Conservation (phyloP, 2,113 vertebrate genomes). For the Seriola dumerili region DNA sequence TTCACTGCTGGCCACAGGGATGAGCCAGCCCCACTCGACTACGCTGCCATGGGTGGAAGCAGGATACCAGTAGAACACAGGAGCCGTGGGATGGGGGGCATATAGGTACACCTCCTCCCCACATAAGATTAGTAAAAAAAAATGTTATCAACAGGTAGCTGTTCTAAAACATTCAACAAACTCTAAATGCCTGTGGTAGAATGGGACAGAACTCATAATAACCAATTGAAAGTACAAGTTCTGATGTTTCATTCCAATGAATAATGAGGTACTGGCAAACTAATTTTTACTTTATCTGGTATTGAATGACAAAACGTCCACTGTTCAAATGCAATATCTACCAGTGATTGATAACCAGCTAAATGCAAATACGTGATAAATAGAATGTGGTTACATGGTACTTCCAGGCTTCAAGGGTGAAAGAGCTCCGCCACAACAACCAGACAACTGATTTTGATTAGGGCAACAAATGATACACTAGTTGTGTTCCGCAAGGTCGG, state of each 20-base stretch:
- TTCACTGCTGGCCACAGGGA: slow-evolving; percentile 61
- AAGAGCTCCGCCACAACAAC: background rate
- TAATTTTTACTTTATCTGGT: background rate
- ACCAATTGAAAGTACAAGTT: background rate
- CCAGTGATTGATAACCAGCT: background rate
- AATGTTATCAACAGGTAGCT: background rate
- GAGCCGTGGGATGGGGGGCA: background rate
- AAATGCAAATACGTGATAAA: background rate
- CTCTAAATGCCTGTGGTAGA: background rate
- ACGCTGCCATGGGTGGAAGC: slow-evolving; percentile 33
- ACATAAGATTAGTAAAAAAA: background rate
- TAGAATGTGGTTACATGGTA: background rate
- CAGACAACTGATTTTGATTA: background rate
- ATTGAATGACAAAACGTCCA: background rate
- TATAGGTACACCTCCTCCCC: background rate
- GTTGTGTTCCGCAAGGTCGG: background rate
- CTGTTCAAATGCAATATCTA: background rate
- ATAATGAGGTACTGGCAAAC: background rate
- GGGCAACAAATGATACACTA: background rate
- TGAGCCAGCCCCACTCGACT: slow-evolving; percentile 52
- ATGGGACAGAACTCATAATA: background rate
- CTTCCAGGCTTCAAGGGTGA: background rate
- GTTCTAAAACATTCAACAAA: background rate
- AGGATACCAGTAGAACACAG: slow-evolving; percentile 48
- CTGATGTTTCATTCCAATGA: background rate